Evolutionary conservation across 1,140 invertebrate genomes (phyloP).

Genomic region (Hylaeus volcanicus): DNA sequence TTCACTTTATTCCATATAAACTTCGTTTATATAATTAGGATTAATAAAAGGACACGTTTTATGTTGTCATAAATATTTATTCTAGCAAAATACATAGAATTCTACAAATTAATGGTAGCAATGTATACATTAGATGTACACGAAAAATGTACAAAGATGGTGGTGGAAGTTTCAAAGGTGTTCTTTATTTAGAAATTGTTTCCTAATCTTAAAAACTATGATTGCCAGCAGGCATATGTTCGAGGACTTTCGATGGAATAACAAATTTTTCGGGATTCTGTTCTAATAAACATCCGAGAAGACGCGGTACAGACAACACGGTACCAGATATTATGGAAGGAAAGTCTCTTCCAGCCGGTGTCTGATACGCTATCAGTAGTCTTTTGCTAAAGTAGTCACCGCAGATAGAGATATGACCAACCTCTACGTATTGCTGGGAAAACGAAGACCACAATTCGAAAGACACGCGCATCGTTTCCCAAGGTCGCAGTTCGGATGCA

Average conservation of each 20-base stretch:
- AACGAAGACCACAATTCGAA: conserved; percentile 86
- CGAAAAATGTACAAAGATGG: background rate
- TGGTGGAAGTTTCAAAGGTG: background rate
- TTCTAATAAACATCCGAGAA: conserved; percentile 85
- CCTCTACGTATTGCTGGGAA: conserved; percentile 83
- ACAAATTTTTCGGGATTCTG: conserved; percentile 77
- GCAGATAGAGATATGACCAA: conserved; percentile 84
- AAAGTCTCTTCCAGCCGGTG: conserved; percentile 80
- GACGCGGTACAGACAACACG: conserved; percentile 83
- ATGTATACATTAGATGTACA: background rate
- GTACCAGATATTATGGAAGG: conserved; percentile 84
- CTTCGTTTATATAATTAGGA: no score
- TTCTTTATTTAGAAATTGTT: background rate
- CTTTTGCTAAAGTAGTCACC: conserved; percentile 86
- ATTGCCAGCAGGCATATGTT: conserved; percentile 2
- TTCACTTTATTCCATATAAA: no score
- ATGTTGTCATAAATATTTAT: conserved; percentile 8
- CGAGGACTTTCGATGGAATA: conserved; percentile 58
- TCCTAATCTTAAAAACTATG: background rate
- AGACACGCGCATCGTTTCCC: conserved; percentile 83
- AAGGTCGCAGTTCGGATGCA: conserved; percentile 81
- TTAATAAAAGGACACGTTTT: background rate
- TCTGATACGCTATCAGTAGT: conserved; percentile 82
- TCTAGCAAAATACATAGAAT: conserved; percentile 11
- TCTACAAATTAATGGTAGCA: background rate